Evolutionary conservation across 2,797 vertebrate species (phyloP).

Genomic region (Agapornis canus): DNA sequence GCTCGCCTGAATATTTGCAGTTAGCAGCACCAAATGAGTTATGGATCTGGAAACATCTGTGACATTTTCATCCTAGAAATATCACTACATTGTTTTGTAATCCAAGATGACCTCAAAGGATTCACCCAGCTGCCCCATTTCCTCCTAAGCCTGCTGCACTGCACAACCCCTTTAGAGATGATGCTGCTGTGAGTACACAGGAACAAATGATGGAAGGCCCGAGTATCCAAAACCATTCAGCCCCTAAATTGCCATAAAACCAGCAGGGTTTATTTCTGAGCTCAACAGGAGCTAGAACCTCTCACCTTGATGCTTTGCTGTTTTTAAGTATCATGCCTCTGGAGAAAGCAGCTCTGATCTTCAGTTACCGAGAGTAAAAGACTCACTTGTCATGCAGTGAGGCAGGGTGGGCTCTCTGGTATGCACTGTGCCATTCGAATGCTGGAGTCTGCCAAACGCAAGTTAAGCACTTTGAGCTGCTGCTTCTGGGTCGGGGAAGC

Average conservation of each 20-base stretch:
- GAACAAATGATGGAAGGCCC: neutral
- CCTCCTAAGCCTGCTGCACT: neutral
- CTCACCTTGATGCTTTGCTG: neutral
- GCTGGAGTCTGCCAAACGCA: neutral
- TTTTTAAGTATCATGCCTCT: accelerated
- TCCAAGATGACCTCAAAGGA: neutral
- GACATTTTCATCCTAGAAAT: neutral
- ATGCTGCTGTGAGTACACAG: neutral
- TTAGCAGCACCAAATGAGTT: neutral
- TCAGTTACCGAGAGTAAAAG: neutral
- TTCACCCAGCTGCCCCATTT: neutral
- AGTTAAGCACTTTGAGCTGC: neutral
- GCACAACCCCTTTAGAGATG: neutral
- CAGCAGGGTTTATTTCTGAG: neutral
- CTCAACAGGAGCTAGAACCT: neutral
- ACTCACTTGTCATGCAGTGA: accelerated
- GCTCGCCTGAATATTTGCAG: neutral
- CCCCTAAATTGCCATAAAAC: neutral
- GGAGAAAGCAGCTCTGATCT: neutral
- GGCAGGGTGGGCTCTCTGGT: neutral
- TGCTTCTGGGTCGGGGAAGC: neutral
- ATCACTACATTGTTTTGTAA: neutral
- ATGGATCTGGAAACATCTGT: neutral
- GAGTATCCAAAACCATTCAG: neutral
- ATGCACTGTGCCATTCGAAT: accelerated